Evolutionary conservation across 1,140 invertebrate genomes (phyloP), one percentile per base, ranked within the genome.

Genomic region (Dendrolimus kikuchii): DNA sequence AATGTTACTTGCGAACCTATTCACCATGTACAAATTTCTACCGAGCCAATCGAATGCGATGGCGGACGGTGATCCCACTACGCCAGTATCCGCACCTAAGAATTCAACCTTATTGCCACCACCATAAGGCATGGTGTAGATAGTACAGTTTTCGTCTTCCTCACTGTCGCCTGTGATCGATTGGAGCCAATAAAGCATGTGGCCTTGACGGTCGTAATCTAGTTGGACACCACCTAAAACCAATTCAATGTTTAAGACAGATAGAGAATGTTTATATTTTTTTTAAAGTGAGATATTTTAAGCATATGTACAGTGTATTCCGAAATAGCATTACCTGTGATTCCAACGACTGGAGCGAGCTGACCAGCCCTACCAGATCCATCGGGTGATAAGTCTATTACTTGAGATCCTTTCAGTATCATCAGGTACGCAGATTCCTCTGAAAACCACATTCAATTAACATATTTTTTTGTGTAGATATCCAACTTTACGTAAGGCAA

Each of bases 1-100:
- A 55, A 99, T 96, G 59, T 98, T 98, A 37, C 95, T 95, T 6
- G 96, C 95, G 43, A 94, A 90, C 10, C 93, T 92, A 73, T 99
- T 99, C 7, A 96, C 97, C 65, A 99, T 93, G 72, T 95, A 99
- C 5, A 99, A 76, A 85, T 99, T 99, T 42, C 97, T 88, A 6
- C 97, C 97, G 38, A 99, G 89, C 97, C 98, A 99, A 76, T 99
- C 98, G 72, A 98, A 95, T 0, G 97, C 97, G 39, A 99, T 92
- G 1, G 95, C 92, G 45, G 95, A 96, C 0, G 97, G 95, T 0
- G 95, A 92, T 0, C 98, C 97, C 38, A 98, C 93, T 39, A 98
- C 91, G 5, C 96, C 96, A 5, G 91, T 91, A 55, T 95, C 93
- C 0, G 90, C 68, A 68, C 91, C 92, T 0, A 97, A 89, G 72